These are phyloP conservation scores for Diachasma alloeum DNA, from an alignment of 1,140 invertebrate species.

Conservation along the genomic window DNA sequence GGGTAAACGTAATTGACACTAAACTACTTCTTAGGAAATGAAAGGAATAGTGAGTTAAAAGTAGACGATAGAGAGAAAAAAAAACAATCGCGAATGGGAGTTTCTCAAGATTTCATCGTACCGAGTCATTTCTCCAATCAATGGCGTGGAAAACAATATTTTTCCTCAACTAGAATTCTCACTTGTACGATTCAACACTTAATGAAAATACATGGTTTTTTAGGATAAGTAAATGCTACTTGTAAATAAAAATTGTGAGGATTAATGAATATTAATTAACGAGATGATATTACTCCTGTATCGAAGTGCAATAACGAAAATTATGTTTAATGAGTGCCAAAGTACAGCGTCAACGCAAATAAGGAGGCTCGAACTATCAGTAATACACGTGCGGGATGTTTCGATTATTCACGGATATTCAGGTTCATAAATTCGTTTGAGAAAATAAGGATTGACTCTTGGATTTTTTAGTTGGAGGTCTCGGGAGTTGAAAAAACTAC, in stretches of 20 bases:
- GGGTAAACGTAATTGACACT: neutral
- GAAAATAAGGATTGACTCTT: no score
- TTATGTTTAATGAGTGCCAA: constrained; percentile 57
- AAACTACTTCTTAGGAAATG: neutral
- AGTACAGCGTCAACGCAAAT: constrained; percentile 38
- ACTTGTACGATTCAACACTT: constrained; percentile 39
- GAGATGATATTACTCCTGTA: constrained; percentile 49
- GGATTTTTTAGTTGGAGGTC: no score
- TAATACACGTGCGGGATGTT: neutral
- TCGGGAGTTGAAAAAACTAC: no score
- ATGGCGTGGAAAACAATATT: neutral
- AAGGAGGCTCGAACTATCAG: neutral
- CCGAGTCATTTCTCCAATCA: constrained; percentile 20
- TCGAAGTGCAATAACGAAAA: constrained; percentile 56
- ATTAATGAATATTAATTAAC: constrained; percentile 15
- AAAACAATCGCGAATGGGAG: neutral
- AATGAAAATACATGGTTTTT: constrained; percentile 22
- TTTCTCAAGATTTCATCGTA: constrained; percentile 9
- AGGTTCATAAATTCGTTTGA: no score
- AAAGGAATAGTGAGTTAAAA: neutral
- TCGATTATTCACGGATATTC: neutral
- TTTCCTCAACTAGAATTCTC: constrained; percentile 27
- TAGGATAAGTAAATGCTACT: constrained; percentile 44
- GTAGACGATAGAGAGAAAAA: neutral
- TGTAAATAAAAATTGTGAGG: constrained; percentile 46